Percentiles rank a stretch among this genome's conserved stretches.
phyloP scores from a whole-genome alignment of 2,113 vertebrate genomes.

The Muntiacus muntjak region DNA sequence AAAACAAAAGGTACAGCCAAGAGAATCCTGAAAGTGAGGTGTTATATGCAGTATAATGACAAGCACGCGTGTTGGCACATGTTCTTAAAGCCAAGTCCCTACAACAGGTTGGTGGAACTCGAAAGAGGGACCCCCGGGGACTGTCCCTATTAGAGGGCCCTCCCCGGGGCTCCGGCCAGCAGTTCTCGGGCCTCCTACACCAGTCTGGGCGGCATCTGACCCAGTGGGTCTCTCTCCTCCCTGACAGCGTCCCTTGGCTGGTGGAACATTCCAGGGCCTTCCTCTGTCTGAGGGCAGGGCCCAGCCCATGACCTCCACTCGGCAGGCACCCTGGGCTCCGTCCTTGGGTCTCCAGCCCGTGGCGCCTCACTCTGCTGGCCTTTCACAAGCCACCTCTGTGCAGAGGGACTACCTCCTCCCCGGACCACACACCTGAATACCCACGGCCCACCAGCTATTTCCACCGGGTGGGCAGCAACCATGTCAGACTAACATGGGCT shows the following conservation, averaged over 20 bases:
- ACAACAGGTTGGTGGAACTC: neutral
- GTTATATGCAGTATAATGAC: accelerated
- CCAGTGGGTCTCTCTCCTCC: neutral
- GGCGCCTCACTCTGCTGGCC: neutral
- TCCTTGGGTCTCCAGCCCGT: neutral
- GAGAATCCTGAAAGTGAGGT: neutral
- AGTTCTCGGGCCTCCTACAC: neutral
- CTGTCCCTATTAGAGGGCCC: neutral
- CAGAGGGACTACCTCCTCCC: neutral
- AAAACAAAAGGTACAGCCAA: neutral
- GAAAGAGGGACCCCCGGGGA: accelerated
- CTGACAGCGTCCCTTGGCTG: neutral
- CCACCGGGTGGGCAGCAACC: neutral
- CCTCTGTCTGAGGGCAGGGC: neutral
- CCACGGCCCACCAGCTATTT: accelerated
- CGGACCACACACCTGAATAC: neutral
- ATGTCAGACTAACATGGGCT: neutral
- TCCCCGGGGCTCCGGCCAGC: accelerated
- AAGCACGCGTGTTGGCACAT: accelerated
- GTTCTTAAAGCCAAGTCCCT: accelerated
- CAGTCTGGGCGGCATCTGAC: neutral
- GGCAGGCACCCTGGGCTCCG: accelerated
- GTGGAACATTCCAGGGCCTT: neutral
- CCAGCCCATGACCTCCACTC: neutral
- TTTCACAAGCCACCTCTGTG: neutral